A percentile compares a stretch with the other conserved stretches of the same genome.
phyloP scores from a whole-genome alignment of 1,140 invertebrate genomes.

The Drosophila suzukii region DNA sequence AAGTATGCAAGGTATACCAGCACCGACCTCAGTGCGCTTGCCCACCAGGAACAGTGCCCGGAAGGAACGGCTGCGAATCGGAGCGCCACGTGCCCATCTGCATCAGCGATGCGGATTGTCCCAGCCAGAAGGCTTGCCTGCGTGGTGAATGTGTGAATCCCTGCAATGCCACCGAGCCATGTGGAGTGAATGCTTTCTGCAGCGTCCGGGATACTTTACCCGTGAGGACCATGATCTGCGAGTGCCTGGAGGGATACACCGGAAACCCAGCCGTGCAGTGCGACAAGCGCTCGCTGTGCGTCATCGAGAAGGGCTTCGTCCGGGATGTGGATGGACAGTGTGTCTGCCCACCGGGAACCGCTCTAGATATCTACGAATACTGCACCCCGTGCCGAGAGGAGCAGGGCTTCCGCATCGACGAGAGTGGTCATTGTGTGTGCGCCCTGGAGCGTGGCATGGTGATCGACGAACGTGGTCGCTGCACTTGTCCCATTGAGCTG shows the following conservation, averaged over 20 bases:
- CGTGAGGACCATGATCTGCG: constrained; percentile 94
- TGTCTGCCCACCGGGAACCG: constrained; percentile 90
- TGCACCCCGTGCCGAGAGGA: constrained; percentile 90
- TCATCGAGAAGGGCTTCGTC: constrained; percentile 90
- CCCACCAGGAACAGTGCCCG: constrained; percentile 90
- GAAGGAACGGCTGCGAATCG: constrained; percentile 88
- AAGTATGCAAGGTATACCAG: constrained; percentile 91
- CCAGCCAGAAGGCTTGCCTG: constrained; percentile 92
- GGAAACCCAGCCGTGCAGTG: constrained; percentile 92
- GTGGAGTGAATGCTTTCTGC: constrained; percentile 92
- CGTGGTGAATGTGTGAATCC: constrained; percentile 93
- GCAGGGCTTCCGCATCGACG: constrained; percentile 90
- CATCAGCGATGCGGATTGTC: constrained; percentile 92
- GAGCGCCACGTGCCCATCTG: constrained; percentile 87
- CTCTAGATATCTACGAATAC: constrained; percentile 90
- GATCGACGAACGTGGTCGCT: constrained; percentile 90
- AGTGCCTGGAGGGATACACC: constrained; percentile 93
- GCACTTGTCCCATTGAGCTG: constrained; percentile 90
- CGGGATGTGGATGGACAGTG: constrained; percentile 89
- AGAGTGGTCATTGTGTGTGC: constrained; percentile 92
- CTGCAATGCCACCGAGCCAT: constrained; percentile 91
- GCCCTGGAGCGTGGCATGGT: constrained; percentile 90
- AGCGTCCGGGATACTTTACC: constrained; percentile 92
- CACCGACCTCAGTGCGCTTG: constrained; percentile 91
- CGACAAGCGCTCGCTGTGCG: constrained; percentile 89